phyloP scores from a whole-genome alignment of 1,140 invertebrate species.

The Cotesia glomerata region DNA sequence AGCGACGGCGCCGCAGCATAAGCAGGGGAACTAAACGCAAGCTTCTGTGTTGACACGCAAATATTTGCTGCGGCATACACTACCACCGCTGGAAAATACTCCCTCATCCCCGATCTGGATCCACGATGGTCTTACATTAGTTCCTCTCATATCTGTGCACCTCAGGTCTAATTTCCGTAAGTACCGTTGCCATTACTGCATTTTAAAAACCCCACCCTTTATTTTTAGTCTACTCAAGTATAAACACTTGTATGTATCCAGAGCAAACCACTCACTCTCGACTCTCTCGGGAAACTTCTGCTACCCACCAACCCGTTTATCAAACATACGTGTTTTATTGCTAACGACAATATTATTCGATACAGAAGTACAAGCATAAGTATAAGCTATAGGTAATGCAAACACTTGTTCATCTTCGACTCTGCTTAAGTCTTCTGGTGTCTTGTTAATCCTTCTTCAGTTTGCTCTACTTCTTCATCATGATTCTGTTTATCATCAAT shows the following conservation, averaged over 20 bases:
- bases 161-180: background rate
- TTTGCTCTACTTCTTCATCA: too few relatives aligned
- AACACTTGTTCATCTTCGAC: slow-evolving; percentile 7
- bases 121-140: background rate
- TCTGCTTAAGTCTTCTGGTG: too few relatives aligned
- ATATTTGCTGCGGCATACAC: slow-evolving; percentile 59
- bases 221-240: background rate
- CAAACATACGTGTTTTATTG: slow-evolving; percentile 23
- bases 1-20: background rate
- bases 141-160: background rate
- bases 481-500: too few relatives aligned
- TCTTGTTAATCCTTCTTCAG: background rate
- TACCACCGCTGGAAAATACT: slow-evolving; percentile 48
- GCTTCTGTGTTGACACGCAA: slow-evolving; percentile 57
- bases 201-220: slow-evolving; percentile 5
- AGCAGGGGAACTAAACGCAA: background rate
- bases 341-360: slow-evolving; percentile 32
- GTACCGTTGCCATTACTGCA: background rate
- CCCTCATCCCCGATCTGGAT: slow-evolving; percentile 32
- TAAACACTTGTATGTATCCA: background rate
- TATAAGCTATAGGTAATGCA: background rate
- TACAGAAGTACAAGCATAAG: background rate
- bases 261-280: slow-evolving; percentile 2
- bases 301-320: slow-evolving; percentile 18
- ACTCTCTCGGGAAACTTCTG: background rate